Conservation (phyloP, 2,113 vertebrate species). For the Mirza zaza region DNA sequence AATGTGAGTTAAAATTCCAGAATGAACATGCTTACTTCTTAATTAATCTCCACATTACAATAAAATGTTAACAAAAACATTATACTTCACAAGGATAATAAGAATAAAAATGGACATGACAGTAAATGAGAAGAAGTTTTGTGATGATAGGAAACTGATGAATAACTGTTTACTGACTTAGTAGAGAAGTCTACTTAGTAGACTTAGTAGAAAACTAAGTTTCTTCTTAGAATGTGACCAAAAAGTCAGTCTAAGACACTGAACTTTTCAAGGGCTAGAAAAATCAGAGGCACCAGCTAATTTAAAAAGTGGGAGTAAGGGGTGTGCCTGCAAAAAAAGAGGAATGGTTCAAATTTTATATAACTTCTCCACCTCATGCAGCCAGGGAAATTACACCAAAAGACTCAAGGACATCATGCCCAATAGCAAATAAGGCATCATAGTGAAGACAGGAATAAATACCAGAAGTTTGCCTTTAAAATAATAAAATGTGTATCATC, state of each 20-base stretch:
- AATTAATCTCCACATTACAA: not conserved
- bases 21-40: not conserved
- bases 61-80: not conserved
- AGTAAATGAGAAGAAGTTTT: not conserved
- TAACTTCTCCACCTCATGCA: not conserved
- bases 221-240: not conserved
- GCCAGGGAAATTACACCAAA: not conserved
- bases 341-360: not conserved
- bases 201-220: not conserved
- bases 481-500: not conserved
- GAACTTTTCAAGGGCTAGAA: not conserved
- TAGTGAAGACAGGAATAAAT: not conserved
- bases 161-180: not conserved
- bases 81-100: not conserved
- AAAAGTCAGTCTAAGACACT: not conserved
- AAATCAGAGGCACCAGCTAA: not conserved
- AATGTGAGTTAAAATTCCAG: not conserved
- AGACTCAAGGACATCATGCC: not conserved
- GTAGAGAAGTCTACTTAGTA: not conserved
- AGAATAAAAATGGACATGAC: not conserved
- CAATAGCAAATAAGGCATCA: not conserved
- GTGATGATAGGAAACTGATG: not conserved
- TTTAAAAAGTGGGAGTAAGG: not conserved
- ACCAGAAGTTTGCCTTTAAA: not conserved
- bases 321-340: not conserved